These are phyloP conservation scores for Papilio demoleus DNA, from an alignment of 2,888 invertebrate genomes.

Conservation along the genomic window DNA sequence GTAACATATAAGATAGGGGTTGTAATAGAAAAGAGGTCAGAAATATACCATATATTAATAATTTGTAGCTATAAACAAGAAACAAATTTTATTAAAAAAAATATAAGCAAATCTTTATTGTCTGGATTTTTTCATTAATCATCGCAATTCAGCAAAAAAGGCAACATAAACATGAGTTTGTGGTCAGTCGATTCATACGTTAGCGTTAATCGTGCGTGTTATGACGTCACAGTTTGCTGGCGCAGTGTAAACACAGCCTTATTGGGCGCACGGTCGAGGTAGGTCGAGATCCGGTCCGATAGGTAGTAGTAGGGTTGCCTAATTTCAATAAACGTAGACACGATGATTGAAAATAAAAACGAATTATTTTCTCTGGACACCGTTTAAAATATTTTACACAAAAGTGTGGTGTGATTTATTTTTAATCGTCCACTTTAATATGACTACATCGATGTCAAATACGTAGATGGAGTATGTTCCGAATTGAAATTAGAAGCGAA, in stretches of 20 bases:
- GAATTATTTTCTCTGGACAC: not conserved
- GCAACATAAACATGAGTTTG: not conserved
- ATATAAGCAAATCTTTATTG: too few species aligned
- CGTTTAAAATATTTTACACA: not conserved
- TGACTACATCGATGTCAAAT: not conserved
- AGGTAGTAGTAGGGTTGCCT: constrained; percentile 38
- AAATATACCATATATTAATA: too few species aligned
- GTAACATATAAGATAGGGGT: too few species aligned
- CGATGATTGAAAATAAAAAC: not conserved
- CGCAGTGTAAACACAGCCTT: constrained; percentile 21
- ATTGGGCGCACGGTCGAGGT: constrained; percentile 13
- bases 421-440: not conserved
- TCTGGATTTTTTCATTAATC: too few species aligned
- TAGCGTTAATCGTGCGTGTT: constrained; percentile 3
- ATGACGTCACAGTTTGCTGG: constrained; percentile 17
- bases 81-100: too few species aligned
- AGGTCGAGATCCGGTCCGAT: constrained; percentile 40
- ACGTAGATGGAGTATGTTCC: not conserved
- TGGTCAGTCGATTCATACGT: constrained; percentile 6
- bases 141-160: not conserved
- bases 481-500: not conserved
- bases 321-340: not conserved
- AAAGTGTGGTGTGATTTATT: not conserved
- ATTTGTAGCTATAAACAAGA: too few species aligned
- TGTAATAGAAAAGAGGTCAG: too few species aligned